Evolutionary conservation across 2,888 invertebrate species (phyloP).

Genomic region (Polymixis flavicincta): DNA sequence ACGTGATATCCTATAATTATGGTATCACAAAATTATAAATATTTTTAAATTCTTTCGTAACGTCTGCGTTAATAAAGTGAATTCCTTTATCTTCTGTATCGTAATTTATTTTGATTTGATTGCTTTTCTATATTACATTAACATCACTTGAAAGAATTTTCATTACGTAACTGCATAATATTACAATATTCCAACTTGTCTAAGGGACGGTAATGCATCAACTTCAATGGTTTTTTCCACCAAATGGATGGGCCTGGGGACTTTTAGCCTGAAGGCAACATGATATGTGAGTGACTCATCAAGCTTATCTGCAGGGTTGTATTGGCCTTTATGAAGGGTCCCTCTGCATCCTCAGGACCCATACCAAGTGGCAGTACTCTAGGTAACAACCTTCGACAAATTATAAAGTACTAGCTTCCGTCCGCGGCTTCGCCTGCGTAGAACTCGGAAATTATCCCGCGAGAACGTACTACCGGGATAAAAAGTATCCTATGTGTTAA

Average conservation of each 20-base stretch:
- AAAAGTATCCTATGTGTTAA: too few species aligned
- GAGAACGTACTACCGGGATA: too few species aligned
- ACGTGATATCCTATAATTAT: neutral
- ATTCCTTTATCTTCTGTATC: neutral
- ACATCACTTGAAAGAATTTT: neutral
- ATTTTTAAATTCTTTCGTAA: neutral
- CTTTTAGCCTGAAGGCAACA: neutral
- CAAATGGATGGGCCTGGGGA: neutral
- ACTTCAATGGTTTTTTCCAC: neutral
- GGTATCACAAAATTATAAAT: neutral
- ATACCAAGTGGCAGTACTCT: neutral
- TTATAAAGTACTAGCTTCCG: too few species aligned
- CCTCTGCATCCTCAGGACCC: neutral
- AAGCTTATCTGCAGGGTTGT: conserved; percentile 9
- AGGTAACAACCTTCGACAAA: neutral
- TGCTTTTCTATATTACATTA: neutral
- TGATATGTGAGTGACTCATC: neutral
- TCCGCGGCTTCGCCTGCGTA: too few species aligned
- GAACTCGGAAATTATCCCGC: too few species aligned
- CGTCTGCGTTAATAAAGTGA: neutral
- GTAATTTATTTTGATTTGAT: conserved; percentile 8
- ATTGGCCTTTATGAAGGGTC: neutral
- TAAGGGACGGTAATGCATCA: neutral
- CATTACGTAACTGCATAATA: neutral
- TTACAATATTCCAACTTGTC: conserved; percentile 4